A percentile compares a stretch with the other conserved stretches of the same genome.
Evolutionary conservation across 2,113 vertebrate species (phyloP).

Genomic region (Oostethus manadensis): DNA sequence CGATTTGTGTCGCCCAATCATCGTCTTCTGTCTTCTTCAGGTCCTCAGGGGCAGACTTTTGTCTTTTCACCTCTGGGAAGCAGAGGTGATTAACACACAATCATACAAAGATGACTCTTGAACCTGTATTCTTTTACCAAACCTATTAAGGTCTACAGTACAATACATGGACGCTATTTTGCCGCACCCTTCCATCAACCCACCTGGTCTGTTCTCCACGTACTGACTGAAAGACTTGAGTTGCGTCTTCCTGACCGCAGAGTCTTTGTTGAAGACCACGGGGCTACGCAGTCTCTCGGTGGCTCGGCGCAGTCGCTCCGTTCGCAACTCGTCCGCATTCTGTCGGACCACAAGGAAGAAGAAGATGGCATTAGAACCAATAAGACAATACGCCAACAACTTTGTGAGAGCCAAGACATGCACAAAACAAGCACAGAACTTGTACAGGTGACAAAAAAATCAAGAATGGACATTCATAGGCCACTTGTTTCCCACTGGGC

Average conservation of each 20-base stretch:
- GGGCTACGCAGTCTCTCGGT: conserved; percentile 87
- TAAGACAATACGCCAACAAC: neutral
- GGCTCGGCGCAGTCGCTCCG: conserved; percentile 86
- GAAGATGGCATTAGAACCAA: neutral
- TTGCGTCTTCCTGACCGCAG: conserved; percentile 91
- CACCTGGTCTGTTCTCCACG: conserved; percentile 94
- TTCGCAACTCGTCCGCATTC: conserved; percentile 82
- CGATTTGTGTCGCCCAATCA: conserved; percentile 79
- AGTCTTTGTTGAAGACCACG: conserved; percentile 92
- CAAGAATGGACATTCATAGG: too few relatives aligned
- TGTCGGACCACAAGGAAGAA: conserved; percentile 47
- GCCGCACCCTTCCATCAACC: conserved; percentile 27
- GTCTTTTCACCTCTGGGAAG: conserved; percentile 88
- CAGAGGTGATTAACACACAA: neutral
- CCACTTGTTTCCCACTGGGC: too few relatives aligned
- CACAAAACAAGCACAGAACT: too few relatives aligned
- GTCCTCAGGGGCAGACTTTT: conserved; percentile 94
- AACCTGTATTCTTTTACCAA: neutral
- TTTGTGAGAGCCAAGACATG: too few relatives aligned
- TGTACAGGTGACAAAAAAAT: too few relatives aligned
- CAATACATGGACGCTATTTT: too few relatives aligned
- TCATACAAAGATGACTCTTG: neutral
- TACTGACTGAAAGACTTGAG: conserved; percentile 98
- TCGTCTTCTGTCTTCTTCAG: conserved; percentile 85
- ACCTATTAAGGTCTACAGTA: neutral